Evolutionary conservation across 1,140 invertebrate genomes (phyloP).

Genomic region (Listronotus bonariensis): DNA sequence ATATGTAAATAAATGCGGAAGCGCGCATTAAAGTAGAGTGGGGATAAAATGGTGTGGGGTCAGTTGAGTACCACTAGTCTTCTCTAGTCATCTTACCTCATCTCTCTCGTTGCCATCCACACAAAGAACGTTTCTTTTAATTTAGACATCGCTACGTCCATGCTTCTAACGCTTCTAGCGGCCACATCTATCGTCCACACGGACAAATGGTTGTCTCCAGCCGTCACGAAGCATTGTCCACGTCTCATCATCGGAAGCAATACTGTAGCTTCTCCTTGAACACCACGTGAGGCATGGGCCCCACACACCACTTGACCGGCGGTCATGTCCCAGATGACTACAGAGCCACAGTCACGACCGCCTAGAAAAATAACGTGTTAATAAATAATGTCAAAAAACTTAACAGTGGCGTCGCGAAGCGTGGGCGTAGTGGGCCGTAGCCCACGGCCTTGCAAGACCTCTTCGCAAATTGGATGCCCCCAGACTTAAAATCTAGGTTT

Average conservation of each 20-base stretch:
- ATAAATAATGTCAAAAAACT: no score
- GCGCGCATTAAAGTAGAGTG: no score
- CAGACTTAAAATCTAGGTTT: no score
- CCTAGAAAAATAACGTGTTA: conserved; percentile 58
- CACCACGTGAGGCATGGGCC: conserved; percentile 65
- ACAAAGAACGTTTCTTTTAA: conserved; percentile 67
- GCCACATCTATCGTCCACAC: conserved; percentile 78
- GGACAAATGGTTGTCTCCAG: conserved; percentile 67
- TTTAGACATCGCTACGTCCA: conserved; percentile 74
- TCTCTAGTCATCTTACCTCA: conserved; percentile 49
- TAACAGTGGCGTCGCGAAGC: no score
- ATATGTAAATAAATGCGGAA: no score
- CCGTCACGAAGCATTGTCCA: conserved; percentile 69
- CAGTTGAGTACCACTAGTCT: no score
- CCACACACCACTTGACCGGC: conserved; percentile 69
- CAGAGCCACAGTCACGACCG: conserved; percentile 84
- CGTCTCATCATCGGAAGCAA: conserved; percentile 63
- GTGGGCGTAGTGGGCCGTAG: no score
- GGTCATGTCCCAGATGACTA: conserved; percentile 75
- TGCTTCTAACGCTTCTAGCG: conserved; percentile 69
- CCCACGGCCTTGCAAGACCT: no score
- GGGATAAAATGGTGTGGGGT: no score
- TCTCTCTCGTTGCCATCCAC: conserved; percentile 69
- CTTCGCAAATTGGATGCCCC: no score
- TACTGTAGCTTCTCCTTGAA: conserved; percentile 67